A percentile compares a stretch with the other conserved stretches of the same genome.
Conservation (phyloP, 1,140 invertebrate species). For the Phenacoccus solenopsis region DNA sequence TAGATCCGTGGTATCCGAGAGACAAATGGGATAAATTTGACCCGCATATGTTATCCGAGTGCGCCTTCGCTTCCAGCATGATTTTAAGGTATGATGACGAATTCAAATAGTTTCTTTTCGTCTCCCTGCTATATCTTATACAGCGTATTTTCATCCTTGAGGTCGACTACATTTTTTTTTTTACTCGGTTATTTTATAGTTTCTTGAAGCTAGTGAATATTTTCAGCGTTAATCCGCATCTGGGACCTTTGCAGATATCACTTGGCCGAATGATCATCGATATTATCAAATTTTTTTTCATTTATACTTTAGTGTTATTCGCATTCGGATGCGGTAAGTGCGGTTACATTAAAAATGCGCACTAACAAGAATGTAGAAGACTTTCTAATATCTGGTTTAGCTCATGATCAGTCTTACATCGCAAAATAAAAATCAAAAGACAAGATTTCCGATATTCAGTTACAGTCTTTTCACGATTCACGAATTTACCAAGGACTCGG, state of each 20-base stretch:
- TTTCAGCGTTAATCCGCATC: constrained; percentile 87
- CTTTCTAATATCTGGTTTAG: no score
- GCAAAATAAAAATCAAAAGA: no score
- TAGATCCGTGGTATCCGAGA: constrained; percentile 66
- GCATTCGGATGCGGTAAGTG: constrained; percentile 72
- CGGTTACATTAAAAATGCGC: no score
- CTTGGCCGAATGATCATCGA: constrained; percentile 84
- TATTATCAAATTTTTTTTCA: constrained; percentile 87
- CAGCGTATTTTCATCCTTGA: no score
- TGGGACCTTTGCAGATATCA: constrained; percentile 80
- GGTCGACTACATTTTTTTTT: no score
- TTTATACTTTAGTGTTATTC: constrained; percentile 77
- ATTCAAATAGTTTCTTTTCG: no score
- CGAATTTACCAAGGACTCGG: no score
- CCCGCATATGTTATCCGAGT: constrained; percentile 88
- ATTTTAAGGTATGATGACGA: constrained; percentile 86
- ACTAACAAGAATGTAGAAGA: no score
- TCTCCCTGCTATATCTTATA: no score
- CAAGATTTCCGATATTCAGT: no score
- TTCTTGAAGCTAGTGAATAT: constrained; percentile 89
- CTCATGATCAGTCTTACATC: no score
- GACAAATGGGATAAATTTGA: constrained; percentile 87
- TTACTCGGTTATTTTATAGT: constrained; percentile 39
- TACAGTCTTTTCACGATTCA: no score
- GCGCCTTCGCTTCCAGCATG: constrained; percentile 87